Base-by-base conservation (phyloP, 2,888 invertebrate species). In the Girardia tigrina region DNA sequence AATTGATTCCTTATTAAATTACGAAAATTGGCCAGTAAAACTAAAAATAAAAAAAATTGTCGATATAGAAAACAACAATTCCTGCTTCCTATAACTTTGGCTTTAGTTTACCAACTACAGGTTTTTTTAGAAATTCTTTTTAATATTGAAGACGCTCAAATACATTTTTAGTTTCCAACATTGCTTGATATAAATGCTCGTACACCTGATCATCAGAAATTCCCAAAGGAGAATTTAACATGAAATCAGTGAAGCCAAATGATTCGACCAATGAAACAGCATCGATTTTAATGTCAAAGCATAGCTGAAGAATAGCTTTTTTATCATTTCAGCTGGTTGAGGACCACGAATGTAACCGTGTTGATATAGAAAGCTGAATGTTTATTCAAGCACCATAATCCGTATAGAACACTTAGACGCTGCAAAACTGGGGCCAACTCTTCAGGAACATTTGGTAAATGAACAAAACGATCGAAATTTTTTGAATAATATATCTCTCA, bases 221-320 rank as follows among this genome's bases (percentile, higher is more conserved):
- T 74, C 91, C 94, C 23, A 94, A 87, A 36, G 90, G 89, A 0
- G 93, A 93, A 84, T 92, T 90, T 16, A 94, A 86, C 36, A 92
- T 88, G 82, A 90, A 92, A 85, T 94, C 94, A 0, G 93, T 90
- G 0, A 92, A 92, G 1, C 93, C 90, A 28, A 94, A 86, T 28
- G 90, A 90, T 82, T 94, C 94, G 0, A 89, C 90, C 0, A 93
- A 87, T 0, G 88, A 85, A 0, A 93, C 88, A 0, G 90, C 87
- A 42, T 91, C 90, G 12, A 88, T 86, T 84, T 90, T 90, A n/a
- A 92, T 80, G 20, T 87, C 86, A 0, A 81, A 82, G 82, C 92
- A 92, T 87, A 8, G 88, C 89, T 76, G 87, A 86, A 0, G 89
- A 87, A 81, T 91, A 88, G 88, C 88, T 26, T 88, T 87, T 71